Evolutionary conservation across 2,888 invertebrate genomes (phyloP).

Genomic region (Leistus spinibarbis): DNA sequence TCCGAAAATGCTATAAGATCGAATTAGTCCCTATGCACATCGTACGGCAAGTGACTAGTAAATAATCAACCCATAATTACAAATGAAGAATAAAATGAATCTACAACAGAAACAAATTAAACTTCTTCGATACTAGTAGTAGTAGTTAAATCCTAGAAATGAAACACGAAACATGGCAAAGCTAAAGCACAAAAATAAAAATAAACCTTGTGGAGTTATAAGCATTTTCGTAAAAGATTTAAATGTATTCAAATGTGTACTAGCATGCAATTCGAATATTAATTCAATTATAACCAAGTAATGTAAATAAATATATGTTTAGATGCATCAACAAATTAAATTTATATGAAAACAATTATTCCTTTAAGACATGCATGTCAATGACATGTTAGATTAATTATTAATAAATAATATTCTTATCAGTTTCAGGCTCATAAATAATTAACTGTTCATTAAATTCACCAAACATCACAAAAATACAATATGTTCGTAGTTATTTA

Average conservation of each 20-base stretch:
- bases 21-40: too few relatives aligned
- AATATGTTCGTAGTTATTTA: background rate
- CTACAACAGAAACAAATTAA: conserved; percentile 20
- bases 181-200: background rate
- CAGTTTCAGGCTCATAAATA: conserved; percentile 8
- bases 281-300: conserved; percentile 17
- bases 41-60: too few relatives aligned
- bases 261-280: conserved; percentile 23
- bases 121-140: background rate
- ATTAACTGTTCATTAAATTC: conserved; percentile 5
- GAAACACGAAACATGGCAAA: conserved; percentile 7
- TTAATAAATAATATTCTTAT: conserved; percentile 5
- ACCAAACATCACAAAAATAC: background rate
- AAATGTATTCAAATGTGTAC: conserved; percentile 17
- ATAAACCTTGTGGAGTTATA: background rate
- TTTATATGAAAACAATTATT: conserved; percentile 12
- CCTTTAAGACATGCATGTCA: conserved; percentile 6
- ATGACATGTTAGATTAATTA: background rate
- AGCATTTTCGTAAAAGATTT: background rate
- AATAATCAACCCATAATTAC: too few relatives aligned
- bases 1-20: too few relatives aligned
- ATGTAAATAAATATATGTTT: conserved; percentile 18
- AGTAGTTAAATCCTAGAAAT: conserved; percentile 7
- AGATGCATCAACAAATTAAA: conserved; percentile 5
- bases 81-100: background rate